These are phyloP conservation scores for Physella acuta DNA, from an alignment of 1,140 invertebrate species.

Conservation along the genomic window DNA sequence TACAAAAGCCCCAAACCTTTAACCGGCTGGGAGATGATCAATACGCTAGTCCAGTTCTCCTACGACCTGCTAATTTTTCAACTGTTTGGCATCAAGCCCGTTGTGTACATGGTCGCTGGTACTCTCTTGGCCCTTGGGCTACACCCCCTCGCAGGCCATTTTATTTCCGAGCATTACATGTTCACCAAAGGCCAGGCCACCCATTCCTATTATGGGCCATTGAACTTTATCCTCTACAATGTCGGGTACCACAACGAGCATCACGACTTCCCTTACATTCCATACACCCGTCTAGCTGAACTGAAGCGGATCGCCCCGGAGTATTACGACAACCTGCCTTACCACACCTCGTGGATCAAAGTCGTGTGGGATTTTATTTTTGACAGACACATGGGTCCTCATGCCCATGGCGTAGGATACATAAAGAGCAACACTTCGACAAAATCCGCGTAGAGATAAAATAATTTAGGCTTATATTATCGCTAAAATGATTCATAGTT, in stretches of 20 bases:
- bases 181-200: constrained; percentile 95
- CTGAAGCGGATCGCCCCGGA: constrained; percentile 85
- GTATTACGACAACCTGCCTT: constrained; percentile 91
- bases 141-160: constrained; percentile 97
- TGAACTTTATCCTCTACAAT: constrained; percentile 97
- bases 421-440: constrained; percentile 14
- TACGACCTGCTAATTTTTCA: constrained; percentile 81
- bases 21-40: constrained; percentile 76
- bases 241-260: constrained; percentile 75
- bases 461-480: neutral
- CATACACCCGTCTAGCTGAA: constrained; percentile 51
- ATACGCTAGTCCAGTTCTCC: constrained; percentile 80
- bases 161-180: constrained; percentile 99
- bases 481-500: too few species aligned
- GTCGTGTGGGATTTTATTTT: constrained; percentile 59
- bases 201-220: constrained; percentile 94
- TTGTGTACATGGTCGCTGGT: constrained; percentile 84
- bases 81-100: constrained; percentile 73
- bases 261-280: constrained; percentile 58
- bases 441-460: neutral
- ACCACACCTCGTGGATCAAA: constrained; percentile 88
- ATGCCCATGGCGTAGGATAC: constrained; percentile 46
- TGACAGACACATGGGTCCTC: constrained; percentile 52
- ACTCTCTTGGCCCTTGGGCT: constrained; percentile 91
- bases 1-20: constrained; percentile 76